Evolutionary conservation across 2,797 vertebrate species (phyloP), one percentile per base, ranked within the genome.

Genomic region (Distichodus sexfasciatus): DNA sequence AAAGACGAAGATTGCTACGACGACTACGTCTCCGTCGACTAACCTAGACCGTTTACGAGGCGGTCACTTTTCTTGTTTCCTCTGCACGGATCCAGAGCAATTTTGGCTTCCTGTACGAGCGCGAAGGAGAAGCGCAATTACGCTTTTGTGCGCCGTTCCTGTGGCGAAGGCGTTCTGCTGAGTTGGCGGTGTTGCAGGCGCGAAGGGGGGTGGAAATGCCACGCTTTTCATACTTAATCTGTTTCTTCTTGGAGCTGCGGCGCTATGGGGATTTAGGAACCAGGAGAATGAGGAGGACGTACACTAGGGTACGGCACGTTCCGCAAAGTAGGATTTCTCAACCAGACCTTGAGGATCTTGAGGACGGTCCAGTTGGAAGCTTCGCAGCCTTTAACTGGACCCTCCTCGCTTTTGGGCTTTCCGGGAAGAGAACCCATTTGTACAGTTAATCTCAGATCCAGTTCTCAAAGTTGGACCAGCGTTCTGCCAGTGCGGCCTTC

Each of bases 211-310:
- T 41, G 62, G 62, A 73, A 79, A 71, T 67, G 48, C 55, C 51
- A 19, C 33, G 44, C 51, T 68, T 75, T 78, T 47, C 55, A 72
- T 62, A 46, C 53, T 57, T 60, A 67, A 71, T 59, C 44, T 58
- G 67, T 59, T 76, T 68, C 24, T 8, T 86, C 81, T 80, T 76
- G n/a, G n/a, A 63, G 81, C 72, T 78, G 77, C 53, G 28, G 72
- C 65, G 36, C 29, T 64, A 60, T 66, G 40, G 14, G 59, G 40
- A 2, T 38, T 68, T 67, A 59, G 50, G 50, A 67, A 47, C 44
- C 8, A 10, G 40, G 51, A 36, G 43, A 46, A 55, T 40, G 48
- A 59, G 28, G n/a, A 38, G 8, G 36, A 12, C 8, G 36, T 38
- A 1, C 15, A 5, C n/a, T 9, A 31, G 4, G 23, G 31, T 4